Conservation (phyloP, 2,797 vertebrate genomes). For the Gallinago nigripennis region DNA sequence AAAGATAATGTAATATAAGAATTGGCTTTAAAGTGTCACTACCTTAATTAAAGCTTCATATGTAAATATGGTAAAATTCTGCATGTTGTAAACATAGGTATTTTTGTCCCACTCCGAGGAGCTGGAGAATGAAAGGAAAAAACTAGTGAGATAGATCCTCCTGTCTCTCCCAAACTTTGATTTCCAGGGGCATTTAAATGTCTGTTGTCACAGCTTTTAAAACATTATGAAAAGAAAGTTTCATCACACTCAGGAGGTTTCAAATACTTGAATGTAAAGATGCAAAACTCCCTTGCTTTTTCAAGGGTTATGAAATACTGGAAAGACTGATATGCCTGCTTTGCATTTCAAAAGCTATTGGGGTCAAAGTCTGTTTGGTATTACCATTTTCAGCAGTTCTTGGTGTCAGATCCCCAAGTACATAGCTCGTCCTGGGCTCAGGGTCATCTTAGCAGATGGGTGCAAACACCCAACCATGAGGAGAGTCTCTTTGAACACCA, state of each 20-base stretch:
- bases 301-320: neutral
- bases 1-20: neutral
- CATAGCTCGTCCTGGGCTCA: neutral
- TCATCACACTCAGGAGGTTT: neutral
- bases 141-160: neutral
- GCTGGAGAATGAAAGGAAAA: neutral
- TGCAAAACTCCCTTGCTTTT: neutral
- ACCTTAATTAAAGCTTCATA: neutral
- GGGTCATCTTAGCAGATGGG: neutral
- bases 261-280: neutral
- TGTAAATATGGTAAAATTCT: neutral
- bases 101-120: neutral
- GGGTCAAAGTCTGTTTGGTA: slow-evolving; percentile 51
- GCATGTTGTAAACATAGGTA: neutral
- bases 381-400: neutral
- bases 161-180: neutral
- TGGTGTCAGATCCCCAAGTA: neutral
- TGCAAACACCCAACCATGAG: neutral
- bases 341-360: slow-evolving; percentile 29
- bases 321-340: neutral
- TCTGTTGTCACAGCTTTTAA: neutral
- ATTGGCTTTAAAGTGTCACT: neutral
- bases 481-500: accelerated
- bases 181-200: neutral
- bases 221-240: neutral